Percentiles rank a stretch among this genome's conserved stretches.
Evolutionary conservation across 2,888 invertebrate genomes (phyloP).

Genomic region (Choristoneura rosaceana): DNA sequence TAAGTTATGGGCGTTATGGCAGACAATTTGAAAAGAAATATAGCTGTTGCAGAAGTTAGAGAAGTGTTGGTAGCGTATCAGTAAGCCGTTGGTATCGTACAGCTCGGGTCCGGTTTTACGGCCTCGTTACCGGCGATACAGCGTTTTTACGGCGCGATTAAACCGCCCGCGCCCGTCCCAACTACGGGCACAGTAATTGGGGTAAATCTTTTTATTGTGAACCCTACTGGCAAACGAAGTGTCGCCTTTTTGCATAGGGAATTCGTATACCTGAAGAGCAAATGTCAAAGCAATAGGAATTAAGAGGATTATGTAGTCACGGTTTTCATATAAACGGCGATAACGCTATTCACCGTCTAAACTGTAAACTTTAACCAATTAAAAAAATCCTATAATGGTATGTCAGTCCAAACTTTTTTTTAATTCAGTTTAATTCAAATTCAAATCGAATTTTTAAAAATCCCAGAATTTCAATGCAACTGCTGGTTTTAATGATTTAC

Average conservation of each 20-base stretch:
- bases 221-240: conserved; percentile 53
- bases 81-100: conserved; percentile 38
- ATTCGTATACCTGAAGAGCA: conserved; percentile 31
- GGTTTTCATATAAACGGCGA: too few relatives aligned
- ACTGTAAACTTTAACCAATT: too few relatives aligned
- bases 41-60: conserved; percentile 33
- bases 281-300: conserved; percentile 13
- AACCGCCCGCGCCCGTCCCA: conserved; percentile 66
- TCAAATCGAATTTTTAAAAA: too few relatives aligned
- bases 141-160: conserved; percentile 80
- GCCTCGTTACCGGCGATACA: conserved; percentile 75
- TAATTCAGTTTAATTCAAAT: too few relatives aligned
- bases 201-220: conserved; percentile 74
- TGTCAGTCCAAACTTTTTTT: too few relatives aligned
- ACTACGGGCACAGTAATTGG: conserved; percentile 73
- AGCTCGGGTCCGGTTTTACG: conserved; percentile 63
- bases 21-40: conserved; percentile 33
- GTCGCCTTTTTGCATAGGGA: conserved; percentile 45
- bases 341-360: too few relatives aligned
- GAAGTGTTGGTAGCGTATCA: conserved; percentile 38
- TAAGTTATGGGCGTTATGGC: conserved; percentile 38
- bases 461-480: too few relatives aligned
- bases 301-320: background rate
- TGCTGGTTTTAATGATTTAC: too few relatives aligned
- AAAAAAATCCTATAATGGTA: too few relatives aligned